A percentile compares a stretch with the other conserved stretches of the same genome.
Evolutionary conservation across 1,140 invertebrate genomes (phyloP).

Genomic region (Archegozetes longisetosus): DNA sequence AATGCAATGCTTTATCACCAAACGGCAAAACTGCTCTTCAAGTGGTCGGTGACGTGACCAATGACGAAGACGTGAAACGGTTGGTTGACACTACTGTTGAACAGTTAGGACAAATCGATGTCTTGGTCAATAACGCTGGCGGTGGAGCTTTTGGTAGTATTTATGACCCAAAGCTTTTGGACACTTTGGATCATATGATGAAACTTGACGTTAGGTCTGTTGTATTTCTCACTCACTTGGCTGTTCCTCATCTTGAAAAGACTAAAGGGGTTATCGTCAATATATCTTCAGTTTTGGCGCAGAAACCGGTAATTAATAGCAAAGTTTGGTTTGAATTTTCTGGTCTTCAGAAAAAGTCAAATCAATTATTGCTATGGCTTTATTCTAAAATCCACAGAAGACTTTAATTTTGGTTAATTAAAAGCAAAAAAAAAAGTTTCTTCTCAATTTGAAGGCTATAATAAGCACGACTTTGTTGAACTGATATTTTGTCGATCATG

Average conservation of each 20-base stretch:
- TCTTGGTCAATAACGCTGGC: constrained; percentile 18
- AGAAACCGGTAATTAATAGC: constrained; percentile 11
- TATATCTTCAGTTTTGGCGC: constrained; percentile 9
- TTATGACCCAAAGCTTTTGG: background rate
- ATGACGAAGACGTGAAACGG: constrained; percentile 57
- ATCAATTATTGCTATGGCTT: too few species aligned
- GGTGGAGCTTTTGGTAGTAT: constrained; percentile 6
- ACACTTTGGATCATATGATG: constrained; percentile 8
- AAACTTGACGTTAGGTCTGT: background rate
- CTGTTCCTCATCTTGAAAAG: constrained; percentile 3
- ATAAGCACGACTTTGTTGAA: background rate
- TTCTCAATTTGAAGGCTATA: background rate
- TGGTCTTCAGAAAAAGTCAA: too few species aligned
- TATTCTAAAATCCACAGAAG: too few species aligned
- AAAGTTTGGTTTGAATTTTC: too few species aligned
- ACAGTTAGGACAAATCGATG: constrained; percentile 61
- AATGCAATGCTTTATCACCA: constrained; percentile 5
- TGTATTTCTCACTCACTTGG: background rate
- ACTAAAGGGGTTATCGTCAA: constrained; percentile 7
- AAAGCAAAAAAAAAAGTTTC: too few species aligned
- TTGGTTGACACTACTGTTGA: constrained; percentile 74
- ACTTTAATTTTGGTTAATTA: too few species aligned
- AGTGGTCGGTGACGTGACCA: constrained; percentile 72
- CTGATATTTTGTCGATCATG: background rate
- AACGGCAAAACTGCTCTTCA: constrained; percentile 6